Percentiles rank a stretch among this genome's conserved stretches.
Conservation (phyloP, 2,797 vertebrate genomes). For the Oreochromis mossambicus region DNA sequence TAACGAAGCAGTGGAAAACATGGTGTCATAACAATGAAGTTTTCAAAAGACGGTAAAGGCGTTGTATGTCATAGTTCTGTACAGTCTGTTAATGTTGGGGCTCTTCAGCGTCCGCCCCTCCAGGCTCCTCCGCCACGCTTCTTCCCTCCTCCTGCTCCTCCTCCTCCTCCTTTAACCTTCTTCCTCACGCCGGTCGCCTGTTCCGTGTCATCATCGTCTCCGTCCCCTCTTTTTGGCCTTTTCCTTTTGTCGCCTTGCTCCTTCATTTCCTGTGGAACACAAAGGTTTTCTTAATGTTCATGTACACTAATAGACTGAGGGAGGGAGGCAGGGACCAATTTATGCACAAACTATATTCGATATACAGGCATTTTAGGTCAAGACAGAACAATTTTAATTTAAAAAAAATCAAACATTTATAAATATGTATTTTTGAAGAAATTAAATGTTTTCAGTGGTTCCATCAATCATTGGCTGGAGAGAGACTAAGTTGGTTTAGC, state of each 20-base stretch:
- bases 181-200: slow-evolving; percentile 78
- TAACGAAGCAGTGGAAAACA: not conserved
- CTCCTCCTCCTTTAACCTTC: slow-evolving; percentile 72
- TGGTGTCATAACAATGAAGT: not conserved
- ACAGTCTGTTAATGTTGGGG: slow-evolving; percentile 21
- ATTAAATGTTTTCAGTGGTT: not conserved
- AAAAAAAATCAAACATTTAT: not conserved
- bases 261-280: slow-evolving; percentile 83
- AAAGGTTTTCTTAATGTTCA: not conserved
- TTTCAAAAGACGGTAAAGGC: slow-evolving; percentile 5
- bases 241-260: slow-evolving; percentile 91
- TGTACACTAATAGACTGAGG: not conserved
- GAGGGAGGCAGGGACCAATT: too few species aligned
- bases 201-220: slow-evolving; percentile 73
- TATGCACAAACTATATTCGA: not conserved
- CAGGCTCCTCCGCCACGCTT: slow-evolving; percentile 56
- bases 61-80: slow-evolving; percentile 38
- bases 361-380: not conserved
- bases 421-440: not conserved
- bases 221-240: slow-evolving; percentile 72
- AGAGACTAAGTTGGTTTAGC: not conserved
- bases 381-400: not conserved
- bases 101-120: slow-evolving; percentile 61
- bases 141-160: slow-evolving; percentile 16
- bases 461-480: not conserved